Percentiles rank a stretch among this genome's conserved stretches.
Evolutionary conservation across 1,140 invertebrate genomes (phyloP).

Genomic region (Fopius arisanus): DNA sequence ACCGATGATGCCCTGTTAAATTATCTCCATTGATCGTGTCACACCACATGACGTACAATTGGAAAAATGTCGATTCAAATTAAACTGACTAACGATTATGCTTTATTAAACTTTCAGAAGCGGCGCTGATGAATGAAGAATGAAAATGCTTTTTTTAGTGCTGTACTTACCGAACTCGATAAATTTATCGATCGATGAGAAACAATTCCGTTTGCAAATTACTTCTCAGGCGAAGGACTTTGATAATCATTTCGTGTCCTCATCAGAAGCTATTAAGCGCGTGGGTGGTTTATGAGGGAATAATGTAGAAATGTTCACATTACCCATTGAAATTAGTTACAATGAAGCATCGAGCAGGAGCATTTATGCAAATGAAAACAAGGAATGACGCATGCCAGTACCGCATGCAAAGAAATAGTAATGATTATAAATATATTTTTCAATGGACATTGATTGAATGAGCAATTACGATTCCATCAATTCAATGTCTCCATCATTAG

Average conservation of each 20-base stretch:
- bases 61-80: not conserved
- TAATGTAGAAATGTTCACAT: not conserved
- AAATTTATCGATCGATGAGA: not conserved
- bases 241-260: not conserved
- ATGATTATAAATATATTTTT: not conserved
- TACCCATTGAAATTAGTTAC: slow-evolving; percentile 3
- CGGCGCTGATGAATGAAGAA: not conserved
- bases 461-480: not conserved
- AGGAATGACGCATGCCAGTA: slow-evolving; percentile 13
- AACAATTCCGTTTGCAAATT: not conserved
- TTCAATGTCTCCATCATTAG: not conserved
- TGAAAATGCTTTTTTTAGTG: not conserved
- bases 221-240: not conserved
- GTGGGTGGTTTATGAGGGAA: not conserved
- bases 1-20: not conserved
- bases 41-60: not conserved
- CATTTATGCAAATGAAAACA: slow-evolving; percentile 20
- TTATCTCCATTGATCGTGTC: not conserved
- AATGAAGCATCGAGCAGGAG: slow-evolving; percentile 4
- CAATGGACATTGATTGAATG: not conserved
- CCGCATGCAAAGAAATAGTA: not conserved
- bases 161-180: not conserved
- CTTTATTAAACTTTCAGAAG: not conserved
- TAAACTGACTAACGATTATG: not conserved
- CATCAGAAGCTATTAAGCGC: not conserved